A percentile compares a stretch with the other conserved stretches of the same genome.
phyloP scores from a whole-genome alignment of 1,140 invertebrate species.

The Macrosteles quadrilineatus region DNA sequence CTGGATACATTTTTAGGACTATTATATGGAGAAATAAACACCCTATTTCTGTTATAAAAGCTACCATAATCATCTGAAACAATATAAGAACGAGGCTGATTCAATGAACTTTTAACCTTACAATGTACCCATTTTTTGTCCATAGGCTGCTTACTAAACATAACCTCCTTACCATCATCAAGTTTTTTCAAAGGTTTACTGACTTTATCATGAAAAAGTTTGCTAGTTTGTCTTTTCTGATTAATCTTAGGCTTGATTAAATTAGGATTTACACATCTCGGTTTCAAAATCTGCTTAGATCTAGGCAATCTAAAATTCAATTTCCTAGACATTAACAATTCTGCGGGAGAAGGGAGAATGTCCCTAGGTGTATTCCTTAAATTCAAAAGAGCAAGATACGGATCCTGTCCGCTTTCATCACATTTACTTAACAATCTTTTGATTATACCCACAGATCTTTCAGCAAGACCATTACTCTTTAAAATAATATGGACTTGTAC shows the following conservation, averaged over 20 bases:
- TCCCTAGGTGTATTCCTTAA: slow-evolving; percentile 10
- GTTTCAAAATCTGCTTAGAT: not conserved
- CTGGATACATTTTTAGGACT: not conserved
- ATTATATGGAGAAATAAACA: not conserved
- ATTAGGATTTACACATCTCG: slow-evolving; percentile 39
- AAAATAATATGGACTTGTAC: slow-evolving; percentile 28
- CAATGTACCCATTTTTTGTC: not conserved
- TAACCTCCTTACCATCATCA: not conserved
- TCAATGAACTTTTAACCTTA: not conserved
- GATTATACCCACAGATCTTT: slow-evolving; percentile 28
- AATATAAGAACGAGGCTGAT: slow-evolving; percentile 1
- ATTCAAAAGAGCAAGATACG: slow-evolving; percentile 6
- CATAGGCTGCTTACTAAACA: not conserved
- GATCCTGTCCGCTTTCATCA: slow-evolving; percentile 36
- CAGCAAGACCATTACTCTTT: slow-evolving; percentile 35
- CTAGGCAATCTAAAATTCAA: not conserved
- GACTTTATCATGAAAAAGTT: not conserved
- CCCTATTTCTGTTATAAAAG: slow-evolving; percentile 12
- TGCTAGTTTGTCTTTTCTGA: not conserved
- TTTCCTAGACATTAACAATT: slow-evolving; percentile 1
- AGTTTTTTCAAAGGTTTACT: slow-evolving; percentile 11
- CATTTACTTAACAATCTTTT: slow-evolving; percentile 36
- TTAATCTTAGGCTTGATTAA: slow-evolving; percentile 34
- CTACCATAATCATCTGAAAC: not conserved
- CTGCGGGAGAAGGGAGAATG: not conserved